Conservation (phyloP, 2,888 invertebrate species). For the Parnassius orleans region DNA sequence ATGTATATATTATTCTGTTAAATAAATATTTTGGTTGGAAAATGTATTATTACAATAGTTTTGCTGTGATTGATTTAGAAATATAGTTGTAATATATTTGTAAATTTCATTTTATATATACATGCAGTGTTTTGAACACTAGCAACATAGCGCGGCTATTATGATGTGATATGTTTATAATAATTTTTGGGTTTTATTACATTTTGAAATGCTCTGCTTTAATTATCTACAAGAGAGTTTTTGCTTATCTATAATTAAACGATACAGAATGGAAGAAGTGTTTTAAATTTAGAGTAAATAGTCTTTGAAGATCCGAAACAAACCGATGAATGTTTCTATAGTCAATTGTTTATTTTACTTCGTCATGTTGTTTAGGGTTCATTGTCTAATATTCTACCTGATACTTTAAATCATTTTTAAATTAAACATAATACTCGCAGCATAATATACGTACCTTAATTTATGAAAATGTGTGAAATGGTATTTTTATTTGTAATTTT, state of each 20-base stretch:
- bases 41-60: slow-evolving; percentile 8
- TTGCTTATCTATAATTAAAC: no score
- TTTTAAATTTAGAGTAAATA: no score
- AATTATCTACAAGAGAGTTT: no score
- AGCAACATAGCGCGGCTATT: slow-evolving; percentile 11
- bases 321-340: no score
- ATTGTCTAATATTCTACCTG: neutral
- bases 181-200: neutral
- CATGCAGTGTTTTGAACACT: slow-evolving; percentile 18
- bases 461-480: slow-evolving; percentile 23
- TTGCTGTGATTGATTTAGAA: slow-evolving; percentile 24
- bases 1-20: slow-evolving; percentile 16
- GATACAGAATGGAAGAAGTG: no score
- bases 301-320: no score
- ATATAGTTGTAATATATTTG: slow-evolving; percentile 16
- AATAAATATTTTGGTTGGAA: slow-evolving; percentile 24
- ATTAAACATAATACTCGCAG: slow-evolving; percentile 16
- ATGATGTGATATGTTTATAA: slow-evolving; percentile 18
- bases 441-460: slow-evolving; percentile 20
- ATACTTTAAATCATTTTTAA: neutral
- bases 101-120: slow-evolving; percentile 8
- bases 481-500: slow-evolving; percentile 33
- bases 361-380: no score
- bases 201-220: no score
- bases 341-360: no score